Evolutionary conservation across 2,113 vertebrate species (phyloP), one percentile per base, ranked within the genome.

Genomic region (Catharus fuscescens): DNA sequence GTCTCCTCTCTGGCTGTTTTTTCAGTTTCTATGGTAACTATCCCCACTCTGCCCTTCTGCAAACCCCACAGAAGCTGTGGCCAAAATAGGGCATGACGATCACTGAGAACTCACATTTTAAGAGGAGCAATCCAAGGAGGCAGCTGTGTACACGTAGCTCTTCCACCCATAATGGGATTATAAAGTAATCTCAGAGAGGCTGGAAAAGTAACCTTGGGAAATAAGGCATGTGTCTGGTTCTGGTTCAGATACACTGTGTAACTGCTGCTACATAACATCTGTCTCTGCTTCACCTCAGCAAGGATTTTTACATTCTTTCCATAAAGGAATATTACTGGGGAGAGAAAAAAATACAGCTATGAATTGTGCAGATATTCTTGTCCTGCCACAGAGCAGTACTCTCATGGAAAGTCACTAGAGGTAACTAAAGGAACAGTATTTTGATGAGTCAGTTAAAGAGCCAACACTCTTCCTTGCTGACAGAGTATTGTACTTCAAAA

Each of bases 401-500:
- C 12, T 16, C 56, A 48, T 56, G 72, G 64, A 88, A 96, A 93
- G 86, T 94, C 92, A 92, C 76, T 64, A 26, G 90, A 71, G 90
- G 90, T 73, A 94, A 38, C 70, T 93, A 64, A 80, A 82, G 80
- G 65, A 82, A n/a, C 44, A 34, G 26, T 36, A 8, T 90, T 94
- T 60, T 96, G 94, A 88, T 96, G 92, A 94, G 82, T 93, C 88
- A 86, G 92, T 91, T 82, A 38, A 80, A 97, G 95, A 95, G 79
- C 54, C 88, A 88, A 59, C 70, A 2, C n/a, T 80, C 95, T 92
- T 80, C 90, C 79, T 93, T 95, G 93, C 93, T 97, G 96, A 96
- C 86, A 83, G 90, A 28, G 47, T 66, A 60, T 15, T 96, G 93
- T 92, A 93, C 94, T 97, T 92, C 94, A 90, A 4, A 73, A 94